Conservation (phyloP, 2,797 vertebrate genomes). For the Sebastes baramenuke region DNA sequence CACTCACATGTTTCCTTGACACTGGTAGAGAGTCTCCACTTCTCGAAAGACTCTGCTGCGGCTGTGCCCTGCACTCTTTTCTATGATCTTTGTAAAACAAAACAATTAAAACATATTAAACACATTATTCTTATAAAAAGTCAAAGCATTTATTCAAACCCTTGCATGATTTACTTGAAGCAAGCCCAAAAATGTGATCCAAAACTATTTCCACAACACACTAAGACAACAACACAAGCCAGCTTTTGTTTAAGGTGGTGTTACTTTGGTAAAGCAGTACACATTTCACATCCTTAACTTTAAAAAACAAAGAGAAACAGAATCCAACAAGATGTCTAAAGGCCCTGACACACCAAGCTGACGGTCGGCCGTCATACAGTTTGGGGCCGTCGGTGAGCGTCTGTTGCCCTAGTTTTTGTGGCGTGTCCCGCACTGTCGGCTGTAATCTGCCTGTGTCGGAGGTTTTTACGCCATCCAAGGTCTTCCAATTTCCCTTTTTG, state of each 20-base stretch:
- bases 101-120: neutral
- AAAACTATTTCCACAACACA: neutral
- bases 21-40: slow-evolving; percentile 97
- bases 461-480: no score
- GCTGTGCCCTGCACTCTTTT: slow-evolving; percentile 93
- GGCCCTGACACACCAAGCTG: no score
- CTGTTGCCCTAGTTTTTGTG: no score
- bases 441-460: accelerated
- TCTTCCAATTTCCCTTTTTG: no score
- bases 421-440: no score
- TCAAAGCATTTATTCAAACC: neutral
- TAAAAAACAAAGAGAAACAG: neutral
- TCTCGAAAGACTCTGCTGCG: slow-evolving; percentile 94
- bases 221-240: neutral
- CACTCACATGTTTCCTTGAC: slow-evolving; percentile 94
- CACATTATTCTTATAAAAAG: neutral
- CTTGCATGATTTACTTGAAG: neutral
- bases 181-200: neutral
- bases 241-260: neutral
- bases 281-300: neutral
- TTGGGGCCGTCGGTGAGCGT: no score
- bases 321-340: neutral
- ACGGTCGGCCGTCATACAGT: accelerated
- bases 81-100: slow-evolving; percentile 87
- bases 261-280: neutral